Percentiles rank a stretch among this genome's conserved stretches.
phyloP scores from a whole-genome alignment of 2,113 vertebrate genomes.

The Sialia sialis region DNA sequence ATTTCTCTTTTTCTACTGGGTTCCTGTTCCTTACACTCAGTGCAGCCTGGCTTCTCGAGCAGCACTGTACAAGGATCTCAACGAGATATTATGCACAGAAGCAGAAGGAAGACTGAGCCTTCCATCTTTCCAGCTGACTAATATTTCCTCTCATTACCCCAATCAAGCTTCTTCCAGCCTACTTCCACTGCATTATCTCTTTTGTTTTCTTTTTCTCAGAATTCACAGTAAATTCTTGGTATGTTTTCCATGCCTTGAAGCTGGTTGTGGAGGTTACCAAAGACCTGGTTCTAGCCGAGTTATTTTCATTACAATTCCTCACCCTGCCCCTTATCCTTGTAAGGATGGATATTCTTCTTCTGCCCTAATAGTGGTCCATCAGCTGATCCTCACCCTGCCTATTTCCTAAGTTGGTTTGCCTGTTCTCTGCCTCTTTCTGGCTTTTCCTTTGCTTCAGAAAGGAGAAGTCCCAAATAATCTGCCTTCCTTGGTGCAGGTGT shows the following conservation, averaged over 20 bases:
- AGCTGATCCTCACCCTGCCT: not conserved
- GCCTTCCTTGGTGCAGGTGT: not conserved
- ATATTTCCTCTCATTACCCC: too few species aligned
- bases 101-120: not conserved
- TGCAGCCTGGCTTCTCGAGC: not conserved
- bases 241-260: not conserved
- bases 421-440: not conserved
- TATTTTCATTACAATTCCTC: not conserved
- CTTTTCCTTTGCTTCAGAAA: not conserved
- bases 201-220: not conserved
- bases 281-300: not conserved
- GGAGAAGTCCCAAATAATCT: not conserved
- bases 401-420: not conserved
- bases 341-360: not conserved
- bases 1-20: not conserved
- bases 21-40: not conserved
- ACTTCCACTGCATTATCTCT: not conserved
- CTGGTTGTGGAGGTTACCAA: not conserved
- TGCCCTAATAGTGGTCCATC: not conserved
- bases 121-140: not conserved
- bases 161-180: not conserved
- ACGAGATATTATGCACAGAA: not conserved
- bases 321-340: accelerated
- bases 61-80: not conserved
- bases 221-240: not conserved